These are phyloP conservation scores for Lagopus leucura DNA, from an alignment of 2,113 vertebrate species.

Conservation along the genomic window DNA sequence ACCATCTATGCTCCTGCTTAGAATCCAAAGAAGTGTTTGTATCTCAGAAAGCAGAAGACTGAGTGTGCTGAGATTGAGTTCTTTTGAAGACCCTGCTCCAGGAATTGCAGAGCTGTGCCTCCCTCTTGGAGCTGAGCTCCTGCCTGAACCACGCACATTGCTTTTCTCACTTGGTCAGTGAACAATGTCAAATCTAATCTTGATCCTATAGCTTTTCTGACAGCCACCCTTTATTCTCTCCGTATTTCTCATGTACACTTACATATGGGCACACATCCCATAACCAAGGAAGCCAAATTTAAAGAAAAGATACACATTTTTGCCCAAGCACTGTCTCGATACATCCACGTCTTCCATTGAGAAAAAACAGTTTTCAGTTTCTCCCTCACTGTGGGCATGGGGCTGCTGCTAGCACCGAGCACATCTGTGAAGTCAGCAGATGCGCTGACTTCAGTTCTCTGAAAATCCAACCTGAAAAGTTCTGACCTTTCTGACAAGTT, in stretches of 20 bases:
- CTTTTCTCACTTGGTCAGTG: background rate
- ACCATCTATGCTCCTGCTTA: background rate
- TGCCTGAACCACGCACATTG: rapidly evolving
- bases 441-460: background rate
- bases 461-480: background rate
- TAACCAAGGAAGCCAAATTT: background rate
- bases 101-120: rapidly evolving
- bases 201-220: background rate
- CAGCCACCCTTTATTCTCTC: background rate
- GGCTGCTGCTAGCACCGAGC: rapidly evolving
- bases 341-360: background rate
- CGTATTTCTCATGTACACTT: background rate
- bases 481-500: background rate
- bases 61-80: background rate
- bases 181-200: background rate
- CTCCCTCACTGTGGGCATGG: background rate
- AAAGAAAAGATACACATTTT: background rate
- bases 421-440: background rate
- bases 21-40: background rate
- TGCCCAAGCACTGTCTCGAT: background rate
- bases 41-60: background rate
- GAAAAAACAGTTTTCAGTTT: background rate
- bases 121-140: background rate
- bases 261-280: background rate
- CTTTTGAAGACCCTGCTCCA: background rate